Evolutionary conservation across 1,140 invertebrate species (phyloP), one percentile per base, ranked within the genome.

Genomic region (Paralvinella palmiformis): DNA sequence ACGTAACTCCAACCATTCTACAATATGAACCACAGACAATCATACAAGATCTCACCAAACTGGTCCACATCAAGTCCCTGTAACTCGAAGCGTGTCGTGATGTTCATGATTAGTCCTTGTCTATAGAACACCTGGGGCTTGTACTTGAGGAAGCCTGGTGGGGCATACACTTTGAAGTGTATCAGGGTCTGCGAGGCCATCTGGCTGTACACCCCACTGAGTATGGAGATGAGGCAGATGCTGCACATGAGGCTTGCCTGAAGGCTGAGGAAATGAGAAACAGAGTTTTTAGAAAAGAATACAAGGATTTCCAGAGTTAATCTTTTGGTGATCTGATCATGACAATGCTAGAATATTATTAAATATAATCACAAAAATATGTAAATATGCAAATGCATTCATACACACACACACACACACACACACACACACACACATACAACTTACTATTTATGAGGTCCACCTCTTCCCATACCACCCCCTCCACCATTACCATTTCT

Each of bases 41-140:
- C n/a, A n/a, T n/a, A n/a, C n/a, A n/a, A n/a, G 35, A 24, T 24
- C 63, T 32, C 31, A 65, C 63, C 63, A 36, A 55, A 65, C 15
- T 41, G 33, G n/a, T 59, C 57, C 7, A 65, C 57, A 4, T 53
- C 36, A 20, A 65, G 56, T 2, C 27, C 45, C 10, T 65, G 35
- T 3, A 29, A 24, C 24, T 31, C 32, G 31, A 65, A 45, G 41
- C 33, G 35, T 27, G 36, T 60, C 2, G 58, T 65, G 29, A 60
- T 32, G 17, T 50, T 35, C 1, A 59, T 57, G 31, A 33, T 20
- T 6, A 22, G 15, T 6, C 50, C 41, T 32, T 35, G 31, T 4
- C 32, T 45, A 2, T 45, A 29, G 44, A 52, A 65, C n/a, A 65
- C 33, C n/a, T 65, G 45, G 7, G 63, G 57, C 33, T 57, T 29